These are phyloP conservation scores for Bothrops jararaca DNA, from an alignment of 2,113 vertebrate species.

Conservation along the genomic window DNA sequence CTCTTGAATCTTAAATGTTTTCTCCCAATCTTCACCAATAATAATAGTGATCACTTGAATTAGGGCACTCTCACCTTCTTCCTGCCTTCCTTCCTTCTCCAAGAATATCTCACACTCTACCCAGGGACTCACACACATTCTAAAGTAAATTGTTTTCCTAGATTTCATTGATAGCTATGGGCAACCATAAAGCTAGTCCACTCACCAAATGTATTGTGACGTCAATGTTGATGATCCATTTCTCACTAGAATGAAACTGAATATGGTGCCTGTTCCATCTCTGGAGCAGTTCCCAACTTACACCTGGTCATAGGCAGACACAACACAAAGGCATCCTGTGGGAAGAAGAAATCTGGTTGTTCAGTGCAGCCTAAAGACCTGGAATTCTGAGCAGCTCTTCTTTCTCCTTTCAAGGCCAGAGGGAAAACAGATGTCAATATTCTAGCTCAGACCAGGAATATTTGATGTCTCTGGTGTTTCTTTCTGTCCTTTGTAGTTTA, in stretches of 20 bases:
- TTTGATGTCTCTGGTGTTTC: neutral
- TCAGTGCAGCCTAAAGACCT: neutral
- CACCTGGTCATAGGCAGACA: neutral
- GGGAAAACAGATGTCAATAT: neutral
- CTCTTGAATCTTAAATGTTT: neutral
- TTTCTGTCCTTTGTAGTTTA: neutral
- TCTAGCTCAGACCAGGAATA: neutral
- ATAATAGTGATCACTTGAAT: neutral
- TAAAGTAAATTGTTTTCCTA: neutral
- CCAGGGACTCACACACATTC: neutral
- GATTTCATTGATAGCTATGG: neutral
- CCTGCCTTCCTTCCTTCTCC: neutral
- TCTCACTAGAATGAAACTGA: neutral
- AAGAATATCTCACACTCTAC: neutral
- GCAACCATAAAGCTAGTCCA: neutral
- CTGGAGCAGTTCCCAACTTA: neutral
- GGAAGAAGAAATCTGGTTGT: neutral
- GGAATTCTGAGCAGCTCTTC: neutral
- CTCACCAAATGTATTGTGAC: neutral
- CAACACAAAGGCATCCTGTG: neutral
- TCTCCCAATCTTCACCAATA: neutral
- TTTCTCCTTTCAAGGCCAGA: neutral
- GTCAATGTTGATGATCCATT: neutral
- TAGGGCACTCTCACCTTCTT: neutral
- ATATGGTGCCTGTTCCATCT: neutral